Percentiles rank a stretch among this genome's conserved stretches.
phyloP scores from a whole-genome alignment of 2,113 vertebrate species.

The Gopherus evgoodei region DNA sequence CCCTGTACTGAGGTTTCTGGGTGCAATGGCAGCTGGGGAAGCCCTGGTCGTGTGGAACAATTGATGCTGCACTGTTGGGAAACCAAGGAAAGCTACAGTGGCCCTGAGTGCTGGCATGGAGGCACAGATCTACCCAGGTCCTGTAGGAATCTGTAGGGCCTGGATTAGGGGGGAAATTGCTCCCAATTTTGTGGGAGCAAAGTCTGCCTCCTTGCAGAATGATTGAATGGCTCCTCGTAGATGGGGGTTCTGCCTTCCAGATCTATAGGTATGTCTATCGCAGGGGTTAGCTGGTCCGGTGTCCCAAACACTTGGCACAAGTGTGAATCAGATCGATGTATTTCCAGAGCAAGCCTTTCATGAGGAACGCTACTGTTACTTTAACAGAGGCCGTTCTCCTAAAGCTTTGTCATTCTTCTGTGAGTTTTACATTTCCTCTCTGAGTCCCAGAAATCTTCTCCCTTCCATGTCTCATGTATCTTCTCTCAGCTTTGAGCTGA shows the following conservation, averaged over 20 bases:
- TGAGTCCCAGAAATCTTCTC: conserved; percentile 22
- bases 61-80: not conserved
- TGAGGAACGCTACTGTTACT: conserved; percentile 4
- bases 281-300: not conserved
- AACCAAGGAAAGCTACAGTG: not conserved
- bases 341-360: not conserved
- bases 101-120: not conserved
- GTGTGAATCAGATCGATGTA: not conserved
- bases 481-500: conserved; percentile 37
- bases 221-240: not conserved
- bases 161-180: not conserved
- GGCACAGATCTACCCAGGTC: not conserved
- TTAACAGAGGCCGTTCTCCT: conserved; percentile 31
- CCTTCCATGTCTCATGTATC: conserved; percentile 23
- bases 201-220: conserved; percentile 21
- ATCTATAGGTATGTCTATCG: not conserved
- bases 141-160: not conserved
- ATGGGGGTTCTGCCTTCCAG: not conserved
- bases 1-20: not conserved
- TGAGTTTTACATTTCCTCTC: conserved; percentile 47
- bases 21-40: not conserved
- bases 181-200: not conserved
- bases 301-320: not conserved
- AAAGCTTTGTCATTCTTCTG: conserved; percentile 13
- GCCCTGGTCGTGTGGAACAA: not conserved